Conservation (phyloP, 2,113 vertebrate species). For the Apodemus sylvaticus region DNA sequence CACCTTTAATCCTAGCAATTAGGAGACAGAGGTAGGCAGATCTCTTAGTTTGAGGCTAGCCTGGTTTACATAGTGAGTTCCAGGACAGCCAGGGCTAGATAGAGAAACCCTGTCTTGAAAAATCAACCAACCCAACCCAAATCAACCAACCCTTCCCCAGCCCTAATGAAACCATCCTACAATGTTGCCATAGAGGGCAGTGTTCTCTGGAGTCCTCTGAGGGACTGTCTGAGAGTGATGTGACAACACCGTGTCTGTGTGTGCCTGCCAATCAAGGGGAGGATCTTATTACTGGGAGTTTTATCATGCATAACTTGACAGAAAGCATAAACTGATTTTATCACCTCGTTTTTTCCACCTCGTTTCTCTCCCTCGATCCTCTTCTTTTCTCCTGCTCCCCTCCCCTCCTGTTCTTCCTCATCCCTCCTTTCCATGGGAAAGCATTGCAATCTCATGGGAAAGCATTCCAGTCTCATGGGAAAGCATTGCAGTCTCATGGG, state of each 20-base stretch:
- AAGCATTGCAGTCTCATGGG: no score
- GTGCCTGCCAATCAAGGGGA: neutral
- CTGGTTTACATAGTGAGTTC: no score
- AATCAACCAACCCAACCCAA: neutral
- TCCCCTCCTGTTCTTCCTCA: no score
- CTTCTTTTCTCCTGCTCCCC: no score
- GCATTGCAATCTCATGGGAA: no score
- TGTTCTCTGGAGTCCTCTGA: neutral
- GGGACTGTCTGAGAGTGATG: neutral
- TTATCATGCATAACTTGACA: conserved; percentile 39
- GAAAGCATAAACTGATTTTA: neutral
- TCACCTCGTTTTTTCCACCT: neutral
- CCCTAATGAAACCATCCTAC: neutral
- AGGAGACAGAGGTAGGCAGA: no score
- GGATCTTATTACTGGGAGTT: conserved; percentile 35
- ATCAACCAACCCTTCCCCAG: no score
- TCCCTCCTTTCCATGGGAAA: neutral
- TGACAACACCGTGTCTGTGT: neutral
- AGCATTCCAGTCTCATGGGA: no score
- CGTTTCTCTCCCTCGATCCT: neutral
- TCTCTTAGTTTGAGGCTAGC: no score
- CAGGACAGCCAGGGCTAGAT: no score
- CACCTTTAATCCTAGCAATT: no score
- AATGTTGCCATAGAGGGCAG: neutral
- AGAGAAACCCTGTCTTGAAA: no score